Evolutionary conservation across 2,888 invertebrate genomes (phyloP).

Genomic region (Altica lythri): DNA sequence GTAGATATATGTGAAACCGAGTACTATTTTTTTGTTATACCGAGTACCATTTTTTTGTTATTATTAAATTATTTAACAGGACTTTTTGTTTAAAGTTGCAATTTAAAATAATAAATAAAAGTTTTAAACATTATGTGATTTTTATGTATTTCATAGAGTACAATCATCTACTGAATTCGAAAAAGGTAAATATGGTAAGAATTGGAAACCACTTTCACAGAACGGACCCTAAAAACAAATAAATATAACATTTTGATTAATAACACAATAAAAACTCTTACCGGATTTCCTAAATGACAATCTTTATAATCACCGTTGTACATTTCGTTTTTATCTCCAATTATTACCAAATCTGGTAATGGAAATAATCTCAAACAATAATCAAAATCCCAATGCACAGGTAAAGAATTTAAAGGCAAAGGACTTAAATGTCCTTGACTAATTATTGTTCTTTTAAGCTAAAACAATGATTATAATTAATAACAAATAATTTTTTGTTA

Average conservation of each 20-base stretch:
- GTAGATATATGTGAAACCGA: neutral
- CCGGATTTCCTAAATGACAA: slow-evolving; percentile 85
- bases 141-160: slow-evolving; percentile 14
- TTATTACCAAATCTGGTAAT: slow-evolving; percentile 88
- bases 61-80: slow-evolving; percentile 5
- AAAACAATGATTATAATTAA: slow-evolving; percentile 45
- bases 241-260: slow-evolving; percentile 14
- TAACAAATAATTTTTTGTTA: neutral
- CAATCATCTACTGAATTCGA: slow-evolving; percentile 77
- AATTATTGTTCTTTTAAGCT: slow-evolving; percentile 85
- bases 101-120: slow-evolving; percentile 9
- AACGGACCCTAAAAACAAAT: slow-evolving; percentile 77
- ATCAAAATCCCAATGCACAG: slow-evolving; percentile 92
- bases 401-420: slow-evolving; percentile 82
- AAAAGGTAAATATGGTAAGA: slow-evolving; percentile 87
- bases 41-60: slow-evolving; percentile 1
- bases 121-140: neutral
- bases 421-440: slow-evolving; percentile 91
- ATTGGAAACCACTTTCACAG: slow-evolving; percentile 84
- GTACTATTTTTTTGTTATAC: too few relatives aligned
- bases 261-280: slow-evolving; percentile 53
- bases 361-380: slow-evolving; percentile 87
- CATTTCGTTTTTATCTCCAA: slow-evolving; percentile 89
- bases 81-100: slow-evolving; percentile 2
- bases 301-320: slow-evolving; percentile 75